A percentile compares a stretch with the other conserved stretches of the same genome.
phyloP scores from a whole-genome alignment of 2,888 invertebrate species.

The Drosophila austrosaltans region DNA sequence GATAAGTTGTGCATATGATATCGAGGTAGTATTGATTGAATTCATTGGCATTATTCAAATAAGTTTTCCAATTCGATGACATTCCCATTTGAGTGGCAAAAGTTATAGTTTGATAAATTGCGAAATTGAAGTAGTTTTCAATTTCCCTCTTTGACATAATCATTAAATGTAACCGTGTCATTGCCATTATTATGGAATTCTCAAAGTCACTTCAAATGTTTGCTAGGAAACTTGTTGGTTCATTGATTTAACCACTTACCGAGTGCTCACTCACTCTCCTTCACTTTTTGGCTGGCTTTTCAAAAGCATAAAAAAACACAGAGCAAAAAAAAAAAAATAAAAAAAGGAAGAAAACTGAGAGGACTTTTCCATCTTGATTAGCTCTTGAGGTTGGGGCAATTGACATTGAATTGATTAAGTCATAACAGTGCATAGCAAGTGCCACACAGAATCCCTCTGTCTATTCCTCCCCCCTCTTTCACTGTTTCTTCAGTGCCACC shows the following conservation, averaged over 20 bases:
- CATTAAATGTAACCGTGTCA: neutral
- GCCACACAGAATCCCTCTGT: neutral
- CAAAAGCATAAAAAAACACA: neutral
- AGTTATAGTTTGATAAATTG: constrained; percentile 17
- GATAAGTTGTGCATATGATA: too few relatives aligned
- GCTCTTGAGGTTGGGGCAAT: constrained; percentile 34
- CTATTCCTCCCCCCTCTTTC: neutral
- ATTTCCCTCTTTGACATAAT: neutral
- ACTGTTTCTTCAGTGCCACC: neutral
- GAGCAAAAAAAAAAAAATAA: neutral
- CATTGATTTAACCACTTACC: neutral
- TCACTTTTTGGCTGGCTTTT: neutral
- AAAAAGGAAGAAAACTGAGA: constrained; percentile 14
- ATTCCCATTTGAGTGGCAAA: too few relatives aligned
- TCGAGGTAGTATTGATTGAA: too few relatives aligned
- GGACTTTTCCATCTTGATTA: constrained; percentile 44
- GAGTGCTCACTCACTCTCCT: neutral
- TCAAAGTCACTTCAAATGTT: constrained; percentile 2
- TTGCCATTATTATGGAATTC: constrained; percentile 1
- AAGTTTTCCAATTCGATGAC: too few relatives aligned
- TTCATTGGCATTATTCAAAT: too few relatives aligned
- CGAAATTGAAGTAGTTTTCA: neutral
- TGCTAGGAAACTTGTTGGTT: constrained; percentile 1
- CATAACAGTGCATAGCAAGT: constrained; percentile 22
- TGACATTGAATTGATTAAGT: constrained; percentile 52